A percentile compares a stretch with the other conserved stretches of the same genome.
Conservation (phyloP, 2,113 vertebrate species). For the Microcebus ravelobensis region DNA sequence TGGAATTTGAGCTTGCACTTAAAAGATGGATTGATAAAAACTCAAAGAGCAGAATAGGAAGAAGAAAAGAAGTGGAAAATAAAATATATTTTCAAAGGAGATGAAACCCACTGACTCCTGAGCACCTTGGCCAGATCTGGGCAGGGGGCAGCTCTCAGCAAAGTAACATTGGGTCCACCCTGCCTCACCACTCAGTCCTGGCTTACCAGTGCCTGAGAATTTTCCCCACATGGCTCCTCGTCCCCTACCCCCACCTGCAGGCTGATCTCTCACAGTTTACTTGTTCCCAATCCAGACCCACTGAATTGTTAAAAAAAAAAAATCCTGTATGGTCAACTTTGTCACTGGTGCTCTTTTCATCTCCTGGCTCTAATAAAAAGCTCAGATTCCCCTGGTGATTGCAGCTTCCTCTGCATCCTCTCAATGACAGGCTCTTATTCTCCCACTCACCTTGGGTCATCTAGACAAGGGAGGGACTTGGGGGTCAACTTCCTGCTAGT, state of each 20-base stretch:
- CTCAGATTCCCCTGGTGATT: neutral
- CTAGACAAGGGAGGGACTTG: neutral
- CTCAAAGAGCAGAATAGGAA: neutral
- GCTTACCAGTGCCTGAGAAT: rapidly evolving
- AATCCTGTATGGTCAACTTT: neutral
- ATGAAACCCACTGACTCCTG: neutral
- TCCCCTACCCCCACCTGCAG: too few species aligned
- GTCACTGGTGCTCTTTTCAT: too few species aligned
- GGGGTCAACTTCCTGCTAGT: neutral
- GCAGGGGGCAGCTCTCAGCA: too few species aligned
- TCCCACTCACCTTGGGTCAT: neutral
- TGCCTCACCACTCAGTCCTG: neutral
- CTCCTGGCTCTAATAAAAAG: neutral
- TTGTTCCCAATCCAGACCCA: neutral
- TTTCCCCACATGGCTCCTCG: rapidly evolving
- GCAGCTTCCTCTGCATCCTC: neutral
- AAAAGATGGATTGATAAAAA: neutral
- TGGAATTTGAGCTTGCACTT: neutral
- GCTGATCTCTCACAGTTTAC: neutral
- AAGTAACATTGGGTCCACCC: too few species aligned
- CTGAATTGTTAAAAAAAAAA: neutral
- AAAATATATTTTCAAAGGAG: neutral
- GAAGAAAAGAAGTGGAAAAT: neutral
- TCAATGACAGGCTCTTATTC: neutral
- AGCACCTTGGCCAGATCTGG: neutral